Conservation (phyloP, 1,140 invertebrate species). For the Drosophila bocki region DNA sequence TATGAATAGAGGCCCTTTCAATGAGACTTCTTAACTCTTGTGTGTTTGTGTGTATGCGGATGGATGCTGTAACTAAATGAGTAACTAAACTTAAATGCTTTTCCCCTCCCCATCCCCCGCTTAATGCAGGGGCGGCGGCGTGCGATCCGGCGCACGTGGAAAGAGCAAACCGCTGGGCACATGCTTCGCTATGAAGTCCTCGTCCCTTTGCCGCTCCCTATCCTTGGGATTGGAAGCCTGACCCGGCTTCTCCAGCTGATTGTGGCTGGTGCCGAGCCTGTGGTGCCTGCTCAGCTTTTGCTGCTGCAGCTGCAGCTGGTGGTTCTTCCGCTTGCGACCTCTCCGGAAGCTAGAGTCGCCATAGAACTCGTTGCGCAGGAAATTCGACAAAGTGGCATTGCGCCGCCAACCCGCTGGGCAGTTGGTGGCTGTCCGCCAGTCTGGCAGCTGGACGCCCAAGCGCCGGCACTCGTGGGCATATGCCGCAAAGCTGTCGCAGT, state of each 20-base stretch:
- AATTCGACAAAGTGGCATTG: constrained; percentile 58
- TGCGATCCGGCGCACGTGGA: constrained; percentile 78
- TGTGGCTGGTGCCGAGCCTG: constrained; percentile 15
- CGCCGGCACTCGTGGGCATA: constrained; percentile 94
- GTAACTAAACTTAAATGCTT: constrained; percentile 28
- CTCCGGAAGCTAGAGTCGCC: constrained; percentile 49
- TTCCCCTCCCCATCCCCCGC: neutral
- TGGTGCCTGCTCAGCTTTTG: constrained; percentile 24
- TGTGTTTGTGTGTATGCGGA: constrained; percentile 18
- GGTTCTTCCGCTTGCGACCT: constrained; percentile 24
- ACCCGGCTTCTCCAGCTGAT: constrained; percentile 29
- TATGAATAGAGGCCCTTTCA: constrained; percentile 30
- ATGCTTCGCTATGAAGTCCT: constrained; percentile 77
- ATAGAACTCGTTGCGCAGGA: constrained; percentile 54
- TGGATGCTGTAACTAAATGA: constrained; percentile 58
- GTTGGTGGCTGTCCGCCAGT: constrained; percentile 89
- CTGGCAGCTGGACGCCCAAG: constrained; percentile 88
- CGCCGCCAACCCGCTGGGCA: constrained; percentile 85
- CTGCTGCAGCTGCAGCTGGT: constrained; percentile 35
- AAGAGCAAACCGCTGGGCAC: constrained; percentile 74
- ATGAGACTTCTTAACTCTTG: constrained; percentile 22
- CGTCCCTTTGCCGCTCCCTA: constrained; percentile 38
- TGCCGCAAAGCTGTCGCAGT: constrained; percentile 95
- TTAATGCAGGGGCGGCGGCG: constrained; percentile 81
- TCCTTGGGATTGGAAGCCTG: constrained; percentile 40